These are phyloP conservation scores for Ploceus nigricollis DNA, from an alignment of 2,113 vertebrate species.

Conservation along the genomic window DNA sequence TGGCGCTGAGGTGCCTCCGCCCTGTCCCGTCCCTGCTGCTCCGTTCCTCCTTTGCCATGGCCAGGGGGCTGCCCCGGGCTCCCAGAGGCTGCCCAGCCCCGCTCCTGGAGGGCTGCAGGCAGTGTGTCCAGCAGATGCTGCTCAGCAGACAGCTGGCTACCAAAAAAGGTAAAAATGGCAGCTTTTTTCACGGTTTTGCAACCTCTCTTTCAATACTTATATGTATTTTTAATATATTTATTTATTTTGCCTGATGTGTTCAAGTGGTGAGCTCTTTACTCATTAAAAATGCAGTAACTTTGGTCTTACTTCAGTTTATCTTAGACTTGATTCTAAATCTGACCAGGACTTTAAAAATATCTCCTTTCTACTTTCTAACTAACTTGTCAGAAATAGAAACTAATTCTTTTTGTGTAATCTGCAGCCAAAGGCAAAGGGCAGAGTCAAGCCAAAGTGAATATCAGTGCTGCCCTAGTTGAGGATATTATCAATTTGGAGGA, in stretches of 20 bases:
- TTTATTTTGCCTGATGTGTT: not conserved
- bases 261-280: not conserved
- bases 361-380: not conserved
- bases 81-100: not conserved
- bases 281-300: not conserved
- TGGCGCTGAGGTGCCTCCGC: slow-evolving; percentile 71
- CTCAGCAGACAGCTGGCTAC: slow-evolving; percentile 81
- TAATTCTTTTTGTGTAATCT: not conserved
- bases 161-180: slow-evolving; percentile 86
- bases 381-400: not conserved
- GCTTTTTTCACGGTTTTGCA: not conserved
- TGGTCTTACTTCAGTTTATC: not conserved
- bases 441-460: slow-evolving; percentile 80
- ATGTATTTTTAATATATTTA: not conserved
- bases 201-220: not conserved
- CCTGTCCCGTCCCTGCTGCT: slow-evolving; percentile 67
- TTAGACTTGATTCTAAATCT: not conserved
- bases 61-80: slow-evolving; percentile 12
- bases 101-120: not conserved
- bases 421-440: slow-evolving; percentile 89
- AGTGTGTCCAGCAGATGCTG: not conserved
- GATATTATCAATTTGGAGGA: slow-evolving; percentile 89
- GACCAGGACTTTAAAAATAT: not conserved
- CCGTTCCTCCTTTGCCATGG: not conserved
- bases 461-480: slow-evolving; percentile 86